phyloP scores from a whole-genome alignment of 2,797 vertebrate genomes.

The Varecia variegata region DNA sequence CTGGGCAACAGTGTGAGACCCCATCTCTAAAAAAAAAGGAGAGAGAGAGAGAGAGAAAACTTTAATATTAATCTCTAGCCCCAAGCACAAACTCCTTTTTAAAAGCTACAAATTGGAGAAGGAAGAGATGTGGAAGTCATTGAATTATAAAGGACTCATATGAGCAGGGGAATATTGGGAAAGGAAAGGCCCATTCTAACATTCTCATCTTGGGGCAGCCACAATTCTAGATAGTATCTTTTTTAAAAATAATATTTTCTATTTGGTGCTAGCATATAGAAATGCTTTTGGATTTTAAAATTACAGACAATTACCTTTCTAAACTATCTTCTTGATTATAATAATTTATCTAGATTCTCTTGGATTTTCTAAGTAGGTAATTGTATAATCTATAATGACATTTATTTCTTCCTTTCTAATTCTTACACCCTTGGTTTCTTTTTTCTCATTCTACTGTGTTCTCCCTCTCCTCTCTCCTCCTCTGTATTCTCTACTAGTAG shows the following conservation, averaged over 20 bases:
- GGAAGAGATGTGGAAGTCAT: not conserved
- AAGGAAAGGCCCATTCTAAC: not conserved
- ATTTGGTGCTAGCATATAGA: not conserved
- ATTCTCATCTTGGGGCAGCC: not conserved
- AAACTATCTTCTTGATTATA: not conserved
- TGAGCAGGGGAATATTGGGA: not conserved
- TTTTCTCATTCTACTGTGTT: not conserved
- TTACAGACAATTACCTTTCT: not conserved
- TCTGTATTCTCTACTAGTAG: not conserved
- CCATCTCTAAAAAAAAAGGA: too few relatives aligned
- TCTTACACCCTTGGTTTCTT: not conserved
- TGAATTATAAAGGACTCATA: not conserved
- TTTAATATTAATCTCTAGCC: not conserved
- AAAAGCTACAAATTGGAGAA: not conserved
- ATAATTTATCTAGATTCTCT: not conserved
- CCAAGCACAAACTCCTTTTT: not conserved
- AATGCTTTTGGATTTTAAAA: not conserved
- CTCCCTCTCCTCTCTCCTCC: not conserved
- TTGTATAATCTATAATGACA: not conserved
- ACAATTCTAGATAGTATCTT: not conserved
- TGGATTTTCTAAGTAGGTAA: not conserved
- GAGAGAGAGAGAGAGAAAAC: not conserved
- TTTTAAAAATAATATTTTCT: not conserved
- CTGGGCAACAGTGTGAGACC: too few relatives aligned
- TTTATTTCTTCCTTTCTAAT: not conserved